Base-by-base conservation (phyloP, 2,113 vertebrate genomes). In the Dipodomys stephensi region DNA sequence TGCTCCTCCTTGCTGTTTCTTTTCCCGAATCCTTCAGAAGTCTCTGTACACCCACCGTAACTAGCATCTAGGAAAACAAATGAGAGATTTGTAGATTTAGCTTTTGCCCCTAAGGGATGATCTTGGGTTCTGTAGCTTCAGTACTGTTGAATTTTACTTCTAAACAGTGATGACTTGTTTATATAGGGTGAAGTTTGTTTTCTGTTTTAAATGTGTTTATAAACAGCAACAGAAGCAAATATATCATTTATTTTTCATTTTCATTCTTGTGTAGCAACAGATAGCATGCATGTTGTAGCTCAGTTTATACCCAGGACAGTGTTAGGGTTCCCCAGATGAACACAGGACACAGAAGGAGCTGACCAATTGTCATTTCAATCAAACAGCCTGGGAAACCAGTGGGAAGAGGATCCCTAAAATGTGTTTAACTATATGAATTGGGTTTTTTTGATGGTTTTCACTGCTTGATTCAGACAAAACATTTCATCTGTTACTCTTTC, bases 41-140 rank as follows among this genome's bases (percentile, higher is more conserved):
- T 94, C 68, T 93, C 23, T 92, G 23, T 89, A 4, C 1, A 22
- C 46, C 4, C 10, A 95, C 77, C 87, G 13, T 73, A 97, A 53
- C 57, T 25, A 88, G 49, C 39, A 76, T 64, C 27, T 74, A 88
- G 90, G 86, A 76, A 88, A 89, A 83, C 79, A 89, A 80, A 91
- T 30, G 44, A 96, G 89, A 92, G 62, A 6, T 76, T 85, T 96
- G 88, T 76, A 90, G 83, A 91, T 88, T 85, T 83, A 87, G 65
- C 69, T 91, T 92, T n/a, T 22, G 57, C 27, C 62, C 68, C 73
- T 64, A 9, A 69, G 69, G 49, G 69, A 93, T 39, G 39, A 25
- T 49, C 7, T 12, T 28, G 39, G 46, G 20, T 74, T 93, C 65
- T 19, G 20, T 32, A 68, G 76, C 49, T 87, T 94, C 83, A 12